Conservation (phyloP, 2,797 vertebrate species). For the Helostoma temminkii region DNA sequence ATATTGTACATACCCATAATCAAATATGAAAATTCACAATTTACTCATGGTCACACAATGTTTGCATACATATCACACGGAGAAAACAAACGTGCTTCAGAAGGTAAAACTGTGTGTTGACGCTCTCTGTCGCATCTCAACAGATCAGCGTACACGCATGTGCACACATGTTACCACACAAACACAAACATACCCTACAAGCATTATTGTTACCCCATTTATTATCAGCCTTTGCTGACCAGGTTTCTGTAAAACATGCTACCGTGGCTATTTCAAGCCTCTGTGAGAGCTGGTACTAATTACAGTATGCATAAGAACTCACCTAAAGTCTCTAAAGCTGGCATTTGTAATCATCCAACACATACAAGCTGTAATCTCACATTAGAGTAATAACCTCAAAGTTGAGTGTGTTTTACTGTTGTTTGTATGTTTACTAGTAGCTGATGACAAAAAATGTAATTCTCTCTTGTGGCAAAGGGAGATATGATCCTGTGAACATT, state of each 20-base stretch:
- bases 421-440: constrained; percentile 31
- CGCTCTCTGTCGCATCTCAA: constrained; percentile 32
- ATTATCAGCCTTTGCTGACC: constrained; percentile 53
- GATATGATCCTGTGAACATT: neutral
- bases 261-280: constrained; percentile 51
- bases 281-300: constrained; percentile 49
- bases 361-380: constrained; percentile 37
- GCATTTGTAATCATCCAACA: constrained; percentile 32
- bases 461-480: constrained; percentile 4
- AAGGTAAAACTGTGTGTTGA: constrained; percentile 27
- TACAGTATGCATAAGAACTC: constrained; percentile 26
- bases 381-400: constrained; percentile 32
- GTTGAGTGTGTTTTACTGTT: constrained; percentile 30
- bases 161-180: constrained; percentile 15
- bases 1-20: constrained; percentile 65
- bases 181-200: constrained; percentile 14
- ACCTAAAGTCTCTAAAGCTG: constrained; percentile 45
- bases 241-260: constrained; percentile 58
- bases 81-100: constrained; percentile 13
- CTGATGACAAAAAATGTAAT: constrained; percentile 16
- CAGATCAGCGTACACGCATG: constrained; percentile 32
- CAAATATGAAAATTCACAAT: constrained; percentile 65
- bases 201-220: constrained; percentile 33
- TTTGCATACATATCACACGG: constrained; percentile 16
- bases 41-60: constrained; percentile 1